phyloP scores from a whole-genome alignment of 2,797 vertebrate genomes.

The Lithobates pipiens region DNA sequence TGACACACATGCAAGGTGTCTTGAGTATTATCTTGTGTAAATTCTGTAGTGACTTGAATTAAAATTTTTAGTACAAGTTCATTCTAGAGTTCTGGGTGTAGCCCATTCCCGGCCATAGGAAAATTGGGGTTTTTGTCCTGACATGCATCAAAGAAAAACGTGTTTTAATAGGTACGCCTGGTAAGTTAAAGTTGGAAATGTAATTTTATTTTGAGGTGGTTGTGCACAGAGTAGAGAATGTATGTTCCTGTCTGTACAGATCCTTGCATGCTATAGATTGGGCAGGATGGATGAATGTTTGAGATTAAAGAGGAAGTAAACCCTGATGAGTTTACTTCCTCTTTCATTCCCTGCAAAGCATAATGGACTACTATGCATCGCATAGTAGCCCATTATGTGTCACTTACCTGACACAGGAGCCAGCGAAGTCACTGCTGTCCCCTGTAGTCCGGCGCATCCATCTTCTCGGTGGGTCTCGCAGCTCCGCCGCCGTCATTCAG shows the following conservation, averaged over 20 bases:
- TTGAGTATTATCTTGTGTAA: background rate
- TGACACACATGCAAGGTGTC: too few species aligned
- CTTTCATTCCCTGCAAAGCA: too few species aligned
- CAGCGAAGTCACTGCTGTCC: too few species aligned
- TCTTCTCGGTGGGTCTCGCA: too few species aligned
- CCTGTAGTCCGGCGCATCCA: too few species aligned
- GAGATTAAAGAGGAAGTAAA: too few species aligned
- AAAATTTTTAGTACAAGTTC: background rate
- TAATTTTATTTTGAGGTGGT: conserved; percentile 24
- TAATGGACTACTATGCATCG: too few species aligned
- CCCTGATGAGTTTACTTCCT: too few species aligned
- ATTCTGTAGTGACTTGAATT: background rate
- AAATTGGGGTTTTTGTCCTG: conserved; percentile 26
- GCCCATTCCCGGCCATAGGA: conserved; percentile 4
- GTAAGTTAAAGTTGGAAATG: conserved; percentile 1
- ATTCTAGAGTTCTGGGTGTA: conserved; percentile 31
- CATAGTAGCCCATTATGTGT: too few species aligned
- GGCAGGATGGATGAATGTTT: conserved; percentile 16
- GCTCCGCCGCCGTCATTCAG: too few species aligned
- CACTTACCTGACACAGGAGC: too few species aligned
- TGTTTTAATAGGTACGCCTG: conserved; percentile 33
- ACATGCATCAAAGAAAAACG: conserved; percentile 38
- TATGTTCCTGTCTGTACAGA: conserved; percentile 41
- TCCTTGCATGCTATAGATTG: conserved; percentile 31
- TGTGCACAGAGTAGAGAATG: conserved; percentile 21